phyloP scores from a whole-genome alignment of 2,797 vertebrate genomes.

The Erpetoichthys calabaricus region DNA sequence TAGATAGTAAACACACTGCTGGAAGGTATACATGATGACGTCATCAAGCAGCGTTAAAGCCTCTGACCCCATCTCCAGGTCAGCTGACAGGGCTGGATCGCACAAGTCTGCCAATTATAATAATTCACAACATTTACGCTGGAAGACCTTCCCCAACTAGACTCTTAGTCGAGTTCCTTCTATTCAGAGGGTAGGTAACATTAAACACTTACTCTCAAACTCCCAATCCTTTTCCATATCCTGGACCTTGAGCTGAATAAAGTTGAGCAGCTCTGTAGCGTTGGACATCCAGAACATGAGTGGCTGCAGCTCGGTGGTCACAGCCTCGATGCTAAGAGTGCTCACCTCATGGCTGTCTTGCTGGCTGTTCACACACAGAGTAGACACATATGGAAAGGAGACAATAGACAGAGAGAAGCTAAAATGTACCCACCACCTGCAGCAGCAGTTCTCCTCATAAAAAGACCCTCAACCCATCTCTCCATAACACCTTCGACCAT shows the following conservation, averaged over 20 bases:
- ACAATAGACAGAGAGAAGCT: background rate
- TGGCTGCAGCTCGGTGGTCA: constrained; percentile 71
- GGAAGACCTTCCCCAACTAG: too few relatives aligned
- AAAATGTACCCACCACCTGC: constrained; percentile 2
- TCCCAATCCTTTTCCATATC: constrained; percentile 81
- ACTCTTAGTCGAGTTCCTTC: too few relatives aligned
- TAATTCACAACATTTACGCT: too few relatives aligned
- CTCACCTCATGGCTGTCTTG: constrained; percentile 51
- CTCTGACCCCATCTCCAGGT: constrained; percentile 82
- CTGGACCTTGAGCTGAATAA: constrained; percentile 79
- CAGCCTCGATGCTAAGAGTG: constrained; percentile 59
- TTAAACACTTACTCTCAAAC: constrained; percentile 63
- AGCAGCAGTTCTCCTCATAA: too few relatives aligned
- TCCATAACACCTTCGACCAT: background rate
- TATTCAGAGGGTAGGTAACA: background rate
- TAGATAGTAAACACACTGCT: constrained; percentile 88
- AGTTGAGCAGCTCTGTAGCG: constrained; percentile 80
- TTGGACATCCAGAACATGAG: constrained; percentile 94
- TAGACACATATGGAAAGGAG: background rate
- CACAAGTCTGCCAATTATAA: constrained; percentile 25
- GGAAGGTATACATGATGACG: constrained; percentile 90
- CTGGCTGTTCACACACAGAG: constrained; percentile 36
- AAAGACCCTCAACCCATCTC: background rate
- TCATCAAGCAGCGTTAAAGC: constrained; percentile 81
- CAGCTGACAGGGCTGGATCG: constrained; percentile 67